A percentile compares a stretch with the other conserved stretches of the same genome.
Evolutionary conservation across 2,113 vertebrate genomes (phyloP).

Genomic region (Sigmodon hispidus): DNA sequence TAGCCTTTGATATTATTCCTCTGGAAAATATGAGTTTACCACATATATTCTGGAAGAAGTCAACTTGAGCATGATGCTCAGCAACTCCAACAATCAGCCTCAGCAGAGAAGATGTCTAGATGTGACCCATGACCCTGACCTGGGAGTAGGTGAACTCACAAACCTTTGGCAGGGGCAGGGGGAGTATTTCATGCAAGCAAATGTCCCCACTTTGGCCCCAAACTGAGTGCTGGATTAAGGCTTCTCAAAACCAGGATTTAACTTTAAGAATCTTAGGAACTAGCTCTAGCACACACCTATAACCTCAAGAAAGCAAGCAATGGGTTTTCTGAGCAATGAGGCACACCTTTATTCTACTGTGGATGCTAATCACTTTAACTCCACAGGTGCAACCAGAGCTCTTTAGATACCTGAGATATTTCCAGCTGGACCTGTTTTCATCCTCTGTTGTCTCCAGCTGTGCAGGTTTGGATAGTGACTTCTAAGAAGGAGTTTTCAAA

Average conservation of each 20-base stretch:
- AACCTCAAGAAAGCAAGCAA: constrained; percentile 92
- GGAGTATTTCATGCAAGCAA: constrained; percentile 83
- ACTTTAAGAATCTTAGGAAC: constrained; percentile 91
- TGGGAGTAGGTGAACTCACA: constrained; percentile 74
- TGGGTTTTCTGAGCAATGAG: constrained; percentile 98
- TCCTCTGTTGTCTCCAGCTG: neutral
- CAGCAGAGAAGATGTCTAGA: neutral
- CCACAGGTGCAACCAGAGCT: constrained; percentile 87
- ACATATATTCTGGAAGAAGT: constrained; percentile 95
- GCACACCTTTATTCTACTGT: constrained; percentile 98
- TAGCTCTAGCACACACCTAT: constrained; percentile 90
- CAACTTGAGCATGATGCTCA: constrained; percentile 91
- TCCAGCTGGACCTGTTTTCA: constrained; percentile 6
- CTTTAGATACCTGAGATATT: neutral
- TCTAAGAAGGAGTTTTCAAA: constrained; percentile 56
- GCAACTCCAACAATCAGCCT: constrained; percentile 82
- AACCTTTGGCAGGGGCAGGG: constrained; percentile 77
- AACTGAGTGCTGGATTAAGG: constrained; percentile 95
- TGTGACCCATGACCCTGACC: too few species aligned
- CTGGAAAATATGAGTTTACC: constrained; percentile 96
- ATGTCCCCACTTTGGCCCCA: constrained; percentile 91
- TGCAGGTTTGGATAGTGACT: neutral
- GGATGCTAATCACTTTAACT: constrained; percentile 96
- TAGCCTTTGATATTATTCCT: constrained; percentile 93
- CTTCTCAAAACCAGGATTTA: constrained; percentile 91